Base-by-base conservation (phyloP, 2,888 invertebrate genomes). In the Pharmacophagus antenor region DNA sequence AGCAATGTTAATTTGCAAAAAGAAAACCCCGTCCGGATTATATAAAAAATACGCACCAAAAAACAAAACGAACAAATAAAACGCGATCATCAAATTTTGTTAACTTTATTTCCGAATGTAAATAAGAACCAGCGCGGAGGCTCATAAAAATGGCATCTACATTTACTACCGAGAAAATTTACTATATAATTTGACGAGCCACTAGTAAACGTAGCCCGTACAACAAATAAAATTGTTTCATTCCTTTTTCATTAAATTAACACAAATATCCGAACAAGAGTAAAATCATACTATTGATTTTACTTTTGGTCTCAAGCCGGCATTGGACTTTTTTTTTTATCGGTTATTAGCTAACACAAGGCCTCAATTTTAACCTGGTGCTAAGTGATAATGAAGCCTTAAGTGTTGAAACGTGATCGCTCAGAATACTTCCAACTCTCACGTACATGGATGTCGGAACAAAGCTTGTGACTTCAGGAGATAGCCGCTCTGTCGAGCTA, bases 81-180 rank as follows among this genome's bases (percentile, higher is more conserved):
- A 48, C 18, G 48, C 18, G 22, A 48, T 18, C 47, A 48, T 48
- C 37, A 47, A 21, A n/a, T n/a, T n/a, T n/a, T n/a, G 48, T 41
- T 23, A 47, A 22, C 47, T 21, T 44, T 47, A 56, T 50, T 56
- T 22, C 21, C 20, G 58, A 52, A 21, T 49, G 42, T 41, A 55
- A 55, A 58, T 41, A 42, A 53, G 52, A 41, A 59, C 44, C 27
- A 41, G 49, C 48, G 50, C 53, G 42, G 21, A 22, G 31, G 18
- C 41, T 44, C 49, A 50, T 59, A 44, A 59, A 54, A 59, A 44
- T 50, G 31, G 55, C 59, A 46, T 59, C 44, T 42, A 54, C 47
- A 18, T 55, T 55, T 55, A 59, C 49, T 55, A 21, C 59, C 49
- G n/a, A 50, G 22, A 44, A 59, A 58, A 55, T 55, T 59, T 59